Conservation (phyloP, 2,113 vertebrate species). For the Mirza zaza region DNA sequence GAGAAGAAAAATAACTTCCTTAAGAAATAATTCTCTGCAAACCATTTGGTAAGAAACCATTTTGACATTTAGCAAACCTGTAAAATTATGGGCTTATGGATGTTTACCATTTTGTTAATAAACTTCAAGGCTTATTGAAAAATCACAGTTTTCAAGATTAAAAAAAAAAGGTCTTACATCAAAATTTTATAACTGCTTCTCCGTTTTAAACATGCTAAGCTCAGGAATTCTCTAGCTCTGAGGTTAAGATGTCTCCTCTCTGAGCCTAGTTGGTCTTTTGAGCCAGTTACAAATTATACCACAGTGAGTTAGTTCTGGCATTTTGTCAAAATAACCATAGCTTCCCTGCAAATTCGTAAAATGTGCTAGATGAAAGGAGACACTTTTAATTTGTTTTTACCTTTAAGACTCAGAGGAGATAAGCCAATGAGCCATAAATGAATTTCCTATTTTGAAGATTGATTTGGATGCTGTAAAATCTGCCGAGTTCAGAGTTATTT, state of each 20-base stretch:
- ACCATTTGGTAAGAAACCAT: neutral
- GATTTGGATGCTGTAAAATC: neutral
- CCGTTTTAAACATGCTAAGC: neutral
- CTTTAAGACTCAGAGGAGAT: neutral
- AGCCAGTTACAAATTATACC: neutral
- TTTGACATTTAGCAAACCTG: neutral
- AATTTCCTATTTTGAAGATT: neutral
- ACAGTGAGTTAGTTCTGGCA: neutral
- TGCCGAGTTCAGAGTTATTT: neutral
- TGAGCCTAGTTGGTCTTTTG: neutral
- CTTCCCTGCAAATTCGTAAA: conserved; percentile 29
- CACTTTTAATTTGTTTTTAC: conserved; percentile 29
- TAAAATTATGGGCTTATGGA: neutral
- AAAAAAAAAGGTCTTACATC: neutral
- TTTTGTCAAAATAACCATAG: neutral
- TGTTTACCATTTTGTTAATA: neutral
- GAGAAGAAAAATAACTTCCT: neutral
- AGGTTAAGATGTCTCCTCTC: neutral
- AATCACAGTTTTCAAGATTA: neutral
- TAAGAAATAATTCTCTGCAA: neutral
- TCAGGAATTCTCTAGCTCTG: neutral
- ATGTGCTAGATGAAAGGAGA: neutral
- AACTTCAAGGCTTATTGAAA: neutral
- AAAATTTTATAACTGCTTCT: neutral
- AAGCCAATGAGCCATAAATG: neutral